phyloP scores from a whole-genome alignment of 2,113 vertebrate species.

The Lophius piscatorius region DNA sequence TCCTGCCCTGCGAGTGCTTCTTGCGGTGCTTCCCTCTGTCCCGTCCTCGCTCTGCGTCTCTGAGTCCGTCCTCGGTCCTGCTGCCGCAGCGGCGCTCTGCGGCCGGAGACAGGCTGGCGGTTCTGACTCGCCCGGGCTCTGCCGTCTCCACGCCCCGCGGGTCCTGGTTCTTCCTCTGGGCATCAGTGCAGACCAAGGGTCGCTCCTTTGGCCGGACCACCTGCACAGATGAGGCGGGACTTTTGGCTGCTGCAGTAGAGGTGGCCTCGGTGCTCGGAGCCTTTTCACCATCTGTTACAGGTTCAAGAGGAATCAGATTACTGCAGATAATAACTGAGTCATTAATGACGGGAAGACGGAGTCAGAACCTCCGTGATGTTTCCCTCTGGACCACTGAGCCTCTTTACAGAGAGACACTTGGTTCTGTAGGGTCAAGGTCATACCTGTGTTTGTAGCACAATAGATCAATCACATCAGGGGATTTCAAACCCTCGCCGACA shows the following conservation, averaged over 20 bases:
- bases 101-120: constrained; percentile 66
- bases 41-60: constrained; percentile 68
- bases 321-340: too few species aligned
- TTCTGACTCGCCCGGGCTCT: constrained; percentile 46
- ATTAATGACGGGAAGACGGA: too few species aligned
- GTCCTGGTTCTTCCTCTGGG: constrained; percentile 75
- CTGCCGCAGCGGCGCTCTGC: constrained; percentile 54
- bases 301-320: constrained; percentile 5
- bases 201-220: constrained; percentile 91
- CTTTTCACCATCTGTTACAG: constrained; percentile 73
- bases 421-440: too few species aligned
- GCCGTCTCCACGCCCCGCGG: constrained; percentile 54
- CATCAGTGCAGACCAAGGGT: constrained; percentile 41
- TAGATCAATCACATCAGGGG: too few species aligned
- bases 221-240: constrained; percentile 74
- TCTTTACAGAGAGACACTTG: too few species aligned
- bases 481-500: too few species aligned
- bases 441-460: too few species aligned
- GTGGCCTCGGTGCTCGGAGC: constrained; percentile 46
- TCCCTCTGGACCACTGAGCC: too few species aligned
- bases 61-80: constrained; percentile 59
- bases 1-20: constrained; percentile 79
- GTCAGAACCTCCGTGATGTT: too few species aligned
- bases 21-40: constrained; percentile 84
- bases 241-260: constrained; percentile 45